Evolutionary conservation across 1,140 invertebrate species (phyloP).

Genomic region (Pissodes strobi): DNA sequence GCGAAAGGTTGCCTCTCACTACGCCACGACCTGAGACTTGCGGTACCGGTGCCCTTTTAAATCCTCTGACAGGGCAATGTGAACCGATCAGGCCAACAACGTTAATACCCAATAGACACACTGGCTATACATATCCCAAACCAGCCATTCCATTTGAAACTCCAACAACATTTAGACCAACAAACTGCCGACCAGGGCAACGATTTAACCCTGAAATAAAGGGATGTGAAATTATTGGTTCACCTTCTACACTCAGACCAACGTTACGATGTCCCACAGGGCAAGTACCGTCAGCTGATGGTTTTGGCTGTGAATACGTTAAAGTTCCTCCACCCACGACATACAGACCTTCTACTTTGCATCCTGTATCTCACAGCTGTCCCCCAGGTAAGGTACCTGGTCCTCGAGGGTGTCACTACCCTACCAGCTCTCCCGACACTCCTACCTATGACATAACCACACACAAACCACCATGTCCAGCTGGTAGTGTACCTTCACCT

Average conservation of each 20-base stretch:
- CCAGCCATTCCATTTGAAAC: slow-evolving; percentile 24
- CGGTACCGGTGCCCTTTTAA: neutral
- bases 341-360: too few relatives aligned
- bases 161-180: slow-evolving; percentile 9
- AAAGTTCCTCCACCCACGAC: too few relatives aligned
- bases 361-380: neutral
- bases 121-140: slow-evolving; percentile 23
- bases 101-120: neutral
- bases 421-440: neutral
- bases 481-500: slow-evolving; percentile 5
- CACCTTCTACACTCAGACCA: neutral
- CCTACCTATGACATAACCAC: neutral
- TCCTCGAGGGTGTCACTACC: slow-evolving; percentile 16
- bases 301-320: slow-evolving; percentile 23
- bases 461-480: neutral
- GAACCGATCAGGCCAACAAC: slow-evolving; percentile 5
- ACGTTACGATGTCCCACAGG: slow-evolving; percentile 23
- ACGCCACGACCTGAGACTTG: slow-evolving; percentile 1
- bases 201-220: neutral
- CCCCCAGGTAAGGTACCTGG: slow-evolving; percentile 6
- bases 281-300: slow-evolving; percentile 8
- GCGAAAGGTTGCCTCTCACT: neutral
- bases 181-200: neutral
- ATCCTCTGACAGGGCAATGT: slow-evolving; percentile 10
- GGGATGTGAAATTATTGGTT: neutral